Base-by-base conservation (phyloP, 2,797 vertebrate species). In the Acrossocheilus fasciatus region DNA sequence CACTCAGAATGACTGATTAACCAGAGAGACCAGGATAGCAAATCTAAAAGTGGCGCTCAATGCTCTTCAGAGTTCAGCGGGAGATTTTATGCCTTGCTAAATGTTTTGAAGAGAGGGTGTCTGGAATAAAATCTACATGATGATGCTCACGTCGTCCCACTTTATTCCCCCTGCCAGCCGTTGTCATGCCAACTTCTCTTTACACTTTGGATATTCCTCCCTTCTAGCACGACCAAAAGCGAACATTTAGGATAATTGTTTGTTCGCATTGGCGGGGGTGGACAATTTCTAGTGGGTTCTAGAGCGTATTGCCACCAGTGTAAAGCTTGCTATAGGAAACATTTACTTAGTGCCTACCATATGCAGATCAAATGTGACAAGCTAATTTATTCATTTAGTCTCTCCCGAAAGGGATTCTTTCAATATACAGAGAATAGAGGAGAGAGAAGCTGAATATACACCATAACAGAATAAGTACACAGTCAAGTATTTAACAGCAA, bases 121-220 rank as follows among this genome's bases (percentile, higher is more conserved):
- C 52, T 79, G 43, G 82, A 80, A 87, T 54, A 64, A 70, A 87
- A 39, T 69, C 62, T 59, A 54, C 80, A 54, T 68, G 50, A 82
- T 82, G 62, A 26, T 74, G 45, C 81, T 75, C n/a, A 5, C 36
- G 69, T 87, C 70, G 30, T 43, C 68, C 83, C 76, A 83, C 69
- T 86, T 81, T 73, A 54, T 54, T 34, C 11, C 59, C 85, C 7
- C 43, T 12, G 57, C 26, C 5, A 39, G 72, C 36, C 20, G 76
- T 88, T 86, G 86, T 85, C 89, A 90, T 89, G 89, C 89, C 88
- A 89, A 90, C 89, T 88, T 87, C 30, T 68, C 82, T 52, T 87
- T 87, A 62, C 78, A 84, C 45, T 74, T 54, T 82, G 62, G 72
- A 79, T 47, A 68, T 88, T 39, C 39, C 34, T 79, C 75, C 36